A percentile compares a stretch with the other conserved stretches of the same genome.
Conservation (phyloP, 2,797 vertebrate genomes). For the Rhodeus uyekii region DNA sequence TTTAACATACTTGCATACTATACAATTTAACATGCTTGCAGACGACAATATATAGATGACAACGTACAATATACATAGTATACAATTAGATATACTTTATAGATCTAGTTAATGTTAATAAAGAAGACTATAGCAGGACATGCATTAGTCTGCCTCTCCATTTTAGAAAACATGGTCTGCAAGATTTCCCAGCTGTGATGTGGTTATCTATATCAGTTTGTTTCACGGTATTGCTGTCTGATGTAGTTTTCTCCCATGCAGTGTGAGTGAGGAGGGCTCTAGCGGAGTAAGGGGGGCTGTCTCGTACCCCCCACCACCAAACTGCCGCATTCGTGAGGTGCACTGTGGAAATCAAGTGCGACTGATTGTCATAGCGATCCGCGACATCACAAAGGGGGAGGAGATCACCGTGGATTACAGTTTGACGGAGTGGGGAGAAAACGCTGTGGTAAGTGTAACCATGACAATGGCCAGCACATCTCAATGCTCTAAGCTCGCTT, state of each 20-base stretch:
- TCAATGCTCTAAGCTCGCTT: slow-evolving; percentile 15
- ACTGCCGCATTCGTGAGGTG: slow-evolving; percentile 82
- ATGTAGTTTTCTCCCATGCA: slow-evolving; percentile 58
- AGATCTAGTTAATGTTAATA: too few relatives aligned
- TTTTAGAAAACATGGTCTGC: background rate
- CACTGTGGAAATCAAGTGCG: slow-evolving; percentile 82
- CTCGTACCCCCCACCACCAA: slow-evolving; percentile 71
- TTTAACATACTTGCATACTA: too few relatives aligned
- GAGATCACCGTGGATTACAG: slow-evolving; percentile 85
- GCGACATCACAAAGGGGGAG: slow-evolving; percentile 81
- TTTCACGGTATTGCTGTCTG: slow-evolving; percentile 11
- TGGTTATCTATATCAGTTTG: slow-evolving; percentile 4
- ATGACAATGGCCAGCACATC: slow-evolving; percentile 59
- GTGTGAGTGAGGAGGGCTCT: slow-evolving; percentile 60
- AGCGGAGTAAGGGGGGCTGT: slow-evolving; percentile 55
- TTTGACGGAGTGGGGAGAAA: slow-evolving; percentile 81
- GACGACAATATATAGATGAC: too few relatives aligned
- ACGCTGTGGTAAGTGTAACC: slow-evolving; percentile 71
- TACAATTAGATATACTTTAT: too few relatives aligned
- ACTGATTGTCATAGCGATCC: slow-evolving; percentile 80
- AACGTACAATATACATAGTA: too few relatives aligned
- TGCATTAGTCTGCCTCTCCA: background rate
- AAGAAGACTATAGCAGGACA: background rate
- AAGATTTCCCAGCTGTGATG: slow-evolving; percentile 1
- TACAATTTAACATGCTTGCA: too few relatives aligned